Base-by-base conservation (phyloP, 1,140 invertebrate genomes). In the Potamilus streckersoni region DNA sequence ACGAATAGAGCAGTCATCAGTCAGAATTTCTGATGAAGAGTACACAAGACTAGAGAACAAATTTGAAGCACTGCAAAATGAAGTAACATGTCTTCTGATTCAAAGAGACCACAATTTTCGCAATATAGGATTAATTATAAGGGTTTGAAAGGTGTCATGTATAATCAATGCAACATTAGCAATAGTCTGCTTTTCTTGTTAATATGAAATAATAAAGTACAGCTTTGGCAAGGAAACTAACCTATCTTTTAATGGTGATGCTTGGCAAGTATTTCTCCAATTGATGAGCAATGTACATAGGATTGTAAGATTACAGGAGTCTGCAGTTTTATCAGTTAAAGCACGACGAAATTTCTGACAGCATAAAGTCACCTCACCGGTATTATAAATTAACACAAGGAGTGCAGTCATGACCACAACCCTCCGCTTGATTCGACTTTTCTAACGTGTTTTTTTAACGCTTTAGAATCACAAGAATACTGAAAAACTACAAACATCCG, bases 11-110 rank as follows among this genome's bases (percentile, higher is more conserved):
- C 20, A 65, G 58, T 57, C 69, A 20, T 56, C 57, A 55, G 74
- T 76, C 23, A 19, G 64, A 12, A 76, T 76, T 59, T 76, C 69
- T 49, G 81, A 79, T 56, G 72, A 74, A 63, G 79, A 80, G 60
- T 74, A 76, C 20, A 49, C 49, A 20, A 58, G 74, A 20, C 60
- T 79, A 58, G 73, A 79, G 59, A 73, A 49, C 27, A 76, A 72
- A 66, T 70, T 79, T 73, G 78, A 79, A 38, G 67, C 73, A 8
- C 12, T 79, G 23, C 71, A 59, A 59, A 79, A 79, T 69, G 78
- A 79, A 62, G 78, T 79, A 73, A 49, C 20, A 38, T 31, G 19
- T 38, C 61, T 12, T 23, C 13, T 14, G 19, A 27, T 27, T 67
- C 20, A 27, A n/a, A 19, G 17, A 27, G 20, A 67, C 19, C 65